A percentile compares a stretch with the other conserved stretches of the same genome.
phyloP scores from a whole-genome alignment of 64 coral and sea anemone genomes.

The Astreopora myriophthalma region DNA sequence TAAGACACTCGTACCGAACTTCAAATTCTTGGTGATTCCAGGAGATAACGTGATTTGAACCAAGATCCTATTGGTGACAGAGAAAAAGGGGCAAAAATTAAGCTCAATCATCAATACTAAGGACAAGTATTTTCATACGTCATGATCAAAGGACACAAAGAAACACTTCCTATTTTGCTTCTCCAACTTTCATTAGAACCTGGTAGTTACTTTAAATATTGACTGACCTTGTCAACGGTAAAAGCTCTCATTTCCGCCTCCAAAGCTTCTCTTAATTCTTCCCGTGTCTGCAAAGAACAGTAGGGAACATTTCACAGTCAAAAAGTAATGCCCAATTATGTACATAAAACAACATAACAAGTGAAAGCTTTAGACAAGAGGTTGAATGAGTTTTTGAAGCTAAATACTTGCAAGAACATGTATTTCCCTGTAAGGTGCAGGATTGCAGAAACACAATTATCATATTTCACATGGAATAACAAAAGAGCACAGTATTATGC shows the following conservation, averaged over 20 bases:
- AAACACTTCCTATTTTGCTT: background rate
- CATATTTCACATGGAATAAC: no score
- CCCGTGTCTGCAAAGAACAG: slow-evolving; percentile 74
- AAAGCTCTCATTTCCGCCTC: slow-evolving; percentile 99
- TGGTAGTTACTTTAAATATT: background rate
- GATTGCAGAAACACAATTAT: no score
- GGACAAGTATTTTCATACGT: no score
- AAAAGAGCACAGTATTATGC: no score
- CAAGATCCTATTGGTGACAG: slow-evolving; percentile 67
- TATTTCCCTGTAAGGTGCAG: no score
- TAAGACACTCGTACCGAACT: slow-evolving; percentile 95
- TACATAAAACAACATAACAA: no score
- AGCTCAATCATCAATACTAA: background rate
- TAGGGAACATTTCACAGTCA: background rate
- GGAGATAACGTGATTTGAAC: slow-evolving; percentile 81
- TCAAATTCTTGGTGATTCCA: slow-evolving; percentile 99
- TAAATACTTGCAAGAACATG: no score
- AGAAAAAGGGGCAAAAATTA: background rate
- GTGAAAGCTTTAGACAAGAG: no score
- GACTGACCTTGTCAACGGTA: slow-evolving; percentile 86
- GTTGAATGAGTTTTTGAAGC: no score
- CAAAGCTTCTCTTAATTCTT: slow-evolving; percentile 96
- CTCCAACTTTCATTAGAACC: background rate
- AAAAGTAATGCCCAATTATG: no score
- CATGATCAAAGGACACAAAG: no score